Evolutionary conservation across 2,113 vertebrate species (phyloP).

Genomic region (Solenodon paradoxus): DNA sequence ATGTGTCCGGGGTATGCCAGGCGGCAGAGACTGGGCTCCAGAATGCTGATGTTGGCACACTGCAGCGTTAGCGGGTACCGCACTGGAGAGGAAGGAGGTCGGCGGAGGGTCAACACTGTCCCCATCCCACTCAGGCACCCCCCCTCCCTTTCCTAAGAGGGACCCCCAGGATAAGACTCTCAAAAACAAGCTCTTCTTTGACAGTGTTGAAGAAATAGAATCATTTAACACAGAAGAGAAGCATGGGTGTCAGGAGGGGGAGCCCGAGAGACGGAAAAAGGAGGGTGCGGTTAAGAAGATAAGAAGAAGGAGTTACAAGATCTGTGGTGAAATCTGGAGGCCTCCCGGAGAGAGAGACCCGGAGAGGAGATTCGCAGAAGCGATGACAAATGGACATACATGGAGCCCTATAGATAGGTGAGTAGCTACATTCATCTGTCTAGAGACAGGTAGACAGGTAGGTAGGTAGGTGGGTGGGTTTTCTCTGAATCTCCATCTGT

Average conservation of each 20-base stretch:
- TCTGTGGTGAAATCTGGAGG: no score
- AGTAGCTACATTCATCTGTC: not conserved
- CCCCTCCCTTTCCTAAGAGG: not conserved
- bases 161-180: not conserved
- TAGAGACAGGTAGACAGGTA: not conserved
- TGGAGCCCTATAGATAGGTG: no score
- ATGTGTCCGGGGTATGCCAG: slow-evolving; percentile 85
- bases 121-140: not conserved
- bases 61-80: slow-evolving; percentile 80
- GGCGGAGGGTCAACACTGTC: not conserved
- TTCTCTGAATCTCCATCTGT: no score
- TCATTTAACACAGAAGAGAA: not conserved
- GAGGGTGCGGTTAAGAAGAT: not conserved
- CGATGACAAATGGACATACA: no score
- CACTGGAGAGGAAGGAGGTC: not conserved
- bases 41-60: slow-evolving; percentile 84
- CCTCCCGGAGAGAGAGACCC: not conserved
- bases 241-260: not conserved
- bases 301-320: not conserved
- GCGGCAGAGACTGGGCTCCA: slow-evolving; percentile 79
- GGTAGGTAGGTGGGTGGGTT: not conserved
- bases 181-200: no score
- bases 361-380: no score
- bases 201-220: not conserved
- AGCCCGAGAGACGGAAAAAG: not conserved